Percentiles rank a stretch among this genome's conserved stretches.
Conservation (phyloP, 1,140 invertebrate species). For the Cataglyphis hispanica region DNA sequence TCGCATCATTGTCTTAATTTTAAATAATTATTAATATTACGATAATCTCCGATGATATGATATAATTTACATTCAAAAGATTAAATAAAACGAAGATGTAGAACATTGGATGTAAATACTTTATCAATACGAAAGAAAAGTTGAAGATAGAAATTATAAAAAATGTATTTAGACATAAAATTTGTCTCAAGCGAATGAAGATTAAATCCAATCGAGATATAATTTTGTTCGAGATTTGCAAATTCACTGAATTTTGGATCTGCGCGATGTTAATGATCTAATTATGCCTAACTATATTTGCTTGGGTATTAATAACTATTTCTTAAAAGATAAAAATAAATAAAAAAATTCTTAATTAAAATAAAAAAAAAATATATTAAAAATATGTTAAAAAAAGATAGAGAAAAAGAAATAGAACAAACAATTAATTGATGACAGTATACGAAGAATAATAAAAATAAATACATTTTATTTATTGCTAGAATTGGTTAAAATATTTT, state of each 20-base stretch:
- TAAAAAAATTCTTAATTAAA: not conserved
- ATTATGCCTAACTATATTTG: not conserved
- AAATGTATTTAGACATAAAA: not conserved
- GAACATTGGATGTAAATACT: not conserved
- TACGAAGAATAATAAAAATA: not conserved
- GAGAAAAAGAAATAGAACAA: too few relatives aligned
- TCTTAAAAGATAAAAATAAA: not conserved
- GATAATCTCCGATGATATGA: not conserved
- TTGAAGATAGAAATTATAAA: not conserved
- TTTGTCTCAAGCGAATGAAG: not conserved
- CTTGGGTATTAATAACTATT: not conserved
- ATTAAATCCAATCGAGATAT: not conserved
- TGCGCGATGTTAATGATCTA: not conserved
- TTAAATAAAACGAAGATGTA: not conserved
- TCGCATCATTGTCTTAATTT: not conserved
- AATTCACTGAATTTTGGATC: not conserved
- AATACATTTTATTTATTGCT: not conserved
- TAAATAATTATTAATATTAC: not conserved
- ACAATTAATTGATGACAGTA: not conserved
- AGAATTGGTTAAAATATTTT: not conserved
- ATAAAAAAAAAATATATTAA: not conserved
- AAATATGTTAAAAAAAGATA: not conserved
- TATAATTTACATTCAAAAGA: not conserved
- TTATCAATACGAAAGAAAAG: not conserved
- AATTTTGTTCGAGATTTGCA: not conserved